phyloP scores from a whole-genome alignment of 2,113 vertebrate genomes.

The Myotis yumanensis region DNA sequence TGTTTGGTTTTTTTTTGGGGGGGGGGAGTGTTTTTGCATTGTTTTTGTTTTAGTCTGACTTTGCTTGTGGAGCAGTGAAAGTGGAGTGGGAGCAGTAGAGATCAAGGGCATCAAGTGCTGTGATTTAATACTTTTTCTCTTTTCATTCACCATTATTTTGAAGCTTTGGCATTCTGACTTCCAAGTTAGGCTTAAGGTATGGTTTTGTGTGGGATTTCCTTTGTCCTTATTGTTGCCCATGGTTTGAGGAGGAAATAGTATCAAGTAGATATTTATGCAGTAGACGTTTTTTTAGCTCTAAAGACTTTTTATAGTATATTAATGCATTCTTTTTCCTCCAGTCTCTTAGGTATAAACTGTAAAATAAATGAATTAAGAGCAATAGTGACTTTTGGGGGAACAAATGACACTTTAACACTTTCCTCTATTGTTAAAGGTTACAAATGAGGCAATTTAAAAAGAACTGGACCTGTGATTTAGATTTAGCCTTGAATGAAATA shows the following conservation, averaged over 20 bases:
- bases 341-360: background rate
- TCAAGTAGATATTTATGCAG: background rate
- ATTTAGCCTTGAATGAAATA: slow-evolving; percentile 83
- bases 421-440: slow-evolving; percentile 78
- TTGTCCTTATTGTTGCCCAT: background rate
- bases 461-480: slow-evolving; percentile 80
- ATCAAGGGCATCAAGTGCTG: background rate
- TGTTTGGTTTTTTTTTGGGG: background rate
- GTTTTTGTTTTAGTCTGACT: background rate
- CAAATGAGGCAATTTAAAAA: slow-evolving; percentile 73
- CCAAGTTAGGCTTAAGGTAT: background rate
- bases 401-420: background rate
- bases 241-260: background rate
- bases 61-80: background rate
- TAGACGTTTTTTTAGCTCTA: background rate
- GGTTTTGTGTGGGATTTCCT: background rate
- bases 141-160: background rate
- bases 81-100: background rate
- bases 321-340: background rate
- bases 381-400: background rate
- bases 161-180: background rate
- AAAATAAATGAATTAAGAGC: background rate
- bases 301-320: slow-evolving; percentile 11
- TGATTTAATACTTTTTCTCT: background rate
- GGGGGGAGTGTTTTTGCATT: background rate